A percentile compares a stretch with the other conserved stretches of the same genome.
These are phyloP conservation scores for Acipenser oxyrinchus DNA, from an alignment of 2,797 vertebrate species.

Conservation along the genomic window DNA sequence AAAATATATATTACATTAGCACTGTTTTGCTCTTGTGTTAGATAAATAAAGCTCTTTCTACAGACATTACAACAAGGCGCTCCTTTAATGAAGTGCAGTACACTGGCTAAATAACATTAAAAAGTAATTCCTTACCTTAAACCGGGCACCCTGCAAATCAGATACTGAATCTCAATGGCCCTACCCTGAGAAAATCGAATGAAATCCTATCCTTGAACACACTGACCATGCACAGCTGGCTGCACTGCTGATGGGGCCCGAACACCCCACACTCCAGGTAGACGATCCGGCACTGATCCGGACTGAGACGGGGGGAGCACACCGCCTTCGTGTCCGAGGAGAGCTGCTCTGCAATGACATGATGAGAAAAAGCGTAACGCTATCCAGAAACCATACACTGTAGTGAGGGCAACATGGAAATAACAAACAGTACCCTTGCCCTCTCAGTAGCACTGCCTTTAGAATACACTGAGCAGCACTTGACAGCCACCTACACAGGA, in stretches of 20 bases:
- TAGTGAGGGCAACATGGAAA: too few species aligned
- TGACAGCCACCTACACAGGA: too few species aligned
- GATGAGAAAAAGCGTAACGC: conserved; percentile 8
- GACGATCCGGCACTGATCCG: conserved; percentile 79
- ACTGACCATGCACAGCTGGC: conserved; percentile 77
- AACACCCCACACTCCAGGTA: conserved; percentile 72
- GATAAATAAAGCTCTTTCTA: neutral
- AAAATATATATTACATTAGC: neutral
- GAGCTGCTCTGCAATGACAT: conserved; percentile 64
- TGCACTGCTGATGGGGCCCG: conserved; percentile 85
- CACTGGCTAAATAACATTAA: neutral
- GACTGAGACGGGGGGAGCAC: conserved; percentile 87
- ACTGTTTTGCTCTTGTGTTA: neutral
- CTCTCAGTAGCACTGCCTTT: neutral
- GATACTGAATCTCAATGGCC: neutral
- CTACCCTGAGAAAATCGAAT: neutral
- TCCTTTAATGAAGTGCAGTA: neutral
- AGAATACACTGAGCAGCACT: neutral
- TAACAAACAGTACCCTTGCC: neutral
- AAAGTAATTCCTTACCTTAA: too few species aligned
- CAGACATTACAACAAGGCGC: neutral
- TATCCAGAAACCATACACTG: too few species aligned
- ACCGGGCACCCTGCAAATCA: neutral
- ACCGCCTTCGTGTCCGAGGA: conserved; percentile 67
- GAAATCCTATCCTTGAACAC: fast-evolving